Evolutionary conservation across 2,888 invertebrate species (phyloP).

Genomic region (Amblyjoppa proteus): DNA sequence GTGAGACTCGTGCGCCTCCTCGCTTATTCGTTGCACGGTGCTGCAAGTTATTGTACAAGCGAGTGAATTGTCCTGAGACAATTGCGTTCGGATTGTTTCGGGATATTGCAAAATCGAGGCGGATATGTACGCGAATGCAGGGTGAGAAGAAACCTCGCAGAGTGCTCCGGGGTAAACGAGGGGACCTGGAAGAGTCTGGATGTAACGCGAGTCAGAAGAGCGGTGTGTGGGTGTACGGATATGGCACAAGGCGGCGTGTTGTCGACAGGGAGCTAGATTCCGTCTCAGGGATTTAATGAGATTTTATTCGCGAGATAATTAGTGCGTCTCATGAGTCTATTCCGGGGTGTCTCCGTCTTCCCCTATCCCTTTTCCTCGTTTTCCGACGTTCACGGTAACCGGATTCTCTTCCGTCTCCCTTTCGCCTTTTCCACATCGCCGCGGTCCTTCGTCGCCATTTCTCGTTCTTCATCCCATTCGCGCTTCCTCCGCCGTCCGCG

Average conservation of each 20-base stretch:
- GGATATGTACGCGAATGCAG: background rate
- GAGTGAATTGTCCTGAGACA: constrained; percentile 21
- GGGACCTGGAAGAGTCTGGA: constrained; percentile 30
- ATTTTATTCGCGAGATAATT: constrained; percentile 77
- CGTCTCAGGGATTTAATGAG: constrained; percentile 72
- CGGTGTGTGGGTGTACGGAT: background rate
- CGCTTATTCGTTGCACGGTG: background rate
- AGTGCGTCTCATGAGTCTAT: constrained; percentile 77
- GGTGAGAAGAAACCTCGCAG: constrained; percentile 28
- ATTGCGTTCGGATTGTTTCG: constrained; percentile 31
- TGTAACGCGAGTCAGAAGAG: constrained; percentile 18
- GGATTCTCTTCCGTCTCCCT: constrained; percentile 51
- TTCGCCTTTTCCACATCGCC: constrained; percentile 59
- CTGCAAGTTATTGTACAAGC: constrained; percentile 17
- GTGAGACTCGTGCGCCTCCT: background rate
- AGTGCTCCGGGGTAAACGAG: constrained; percentile 33
- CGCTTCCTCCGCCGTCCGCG: background rate
- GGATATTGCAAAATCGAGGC: constrained; percentile 39
- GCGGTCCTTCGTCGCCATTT: constrained; percentile 39
- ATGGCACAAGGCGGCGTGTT: constrained; percentile 64
- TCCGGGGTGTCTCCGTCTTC: constrained; percentile 53
- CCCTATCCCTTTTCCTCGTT: constrained; percentile 59
- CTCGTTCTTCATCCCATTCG: constrained; percentile 39
- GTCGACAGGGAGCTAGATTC: constrained; percentile 75
- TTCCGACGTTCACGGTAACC: constrained; percentile 36